These are phyloP conservation scores for Papilio glaucus DNA, from an alignment of 1,140 invertebrate species.

Conservation along the genomic window DNA sequence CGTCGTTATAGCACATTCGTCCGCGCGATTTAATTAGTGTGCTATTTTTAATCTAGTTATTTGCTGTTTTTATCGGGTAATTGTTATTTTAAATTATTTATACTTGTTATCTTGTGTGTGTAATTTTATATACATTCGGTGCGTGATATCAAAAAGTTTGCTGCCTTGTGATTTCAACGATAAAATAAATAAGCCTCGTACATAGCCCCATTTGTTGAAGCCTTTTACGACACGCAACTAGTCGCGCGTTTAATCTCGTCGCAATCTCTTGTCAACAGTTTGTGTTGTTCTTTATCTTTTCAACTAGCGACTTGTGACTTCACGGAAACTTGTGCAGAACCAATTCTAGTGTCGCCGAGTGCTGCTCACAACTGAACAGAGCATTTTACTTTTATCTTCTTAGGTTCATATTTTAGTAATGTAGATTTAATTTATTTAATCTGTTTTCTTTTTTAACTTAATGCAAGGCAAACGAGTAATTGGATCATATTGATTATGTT, in stretches of 20 bases:
- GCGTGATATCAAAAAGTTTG: background rate
- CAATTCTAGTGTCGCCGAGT: background rate
- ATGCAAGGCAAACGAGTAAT: no score
- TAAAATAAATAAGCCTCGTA: constrained; percentile 19
- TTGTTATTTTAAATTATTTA: constrained; percentile 31
- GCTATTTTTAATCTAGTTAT: constrained; percentile 20
- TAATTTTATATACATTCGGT: background rate
- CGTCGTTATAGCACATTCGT: background rate
- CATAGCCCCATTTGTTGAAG: constrained; percentile 24
- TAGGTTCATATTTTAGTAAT: constrained; percentile 29
- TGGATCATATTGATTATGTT: no score
- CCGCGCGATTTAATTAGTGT: constrained; percentile 26
- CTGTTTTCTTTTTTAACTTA: no score
- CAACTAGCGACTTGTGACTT: constrained; percentile 18
- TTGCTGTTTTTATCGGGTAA: constrained; percentile 29
- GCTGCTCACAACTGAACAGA: background rate
- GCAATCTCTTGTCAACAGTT: constrained; percentile 24
- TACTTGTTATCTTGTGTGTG: constrained; percentile 15
- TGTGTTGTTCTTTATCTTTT: constrained; percentile 36
- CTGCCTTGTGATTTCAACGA: constrained; percentile 21
- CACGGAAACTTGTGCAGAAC: background rate
- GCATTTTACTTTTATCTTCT: background rate
- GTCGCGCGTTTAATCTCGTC: constrained; percentile 7
- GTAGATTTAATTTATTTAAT: no score
- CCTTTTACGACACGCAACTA: constrained; percentile 26